Evolutionary conservation across 2,888 invertebrate genomes (phyloP).

Genomic region (Drosophila mettleri): DNA sequence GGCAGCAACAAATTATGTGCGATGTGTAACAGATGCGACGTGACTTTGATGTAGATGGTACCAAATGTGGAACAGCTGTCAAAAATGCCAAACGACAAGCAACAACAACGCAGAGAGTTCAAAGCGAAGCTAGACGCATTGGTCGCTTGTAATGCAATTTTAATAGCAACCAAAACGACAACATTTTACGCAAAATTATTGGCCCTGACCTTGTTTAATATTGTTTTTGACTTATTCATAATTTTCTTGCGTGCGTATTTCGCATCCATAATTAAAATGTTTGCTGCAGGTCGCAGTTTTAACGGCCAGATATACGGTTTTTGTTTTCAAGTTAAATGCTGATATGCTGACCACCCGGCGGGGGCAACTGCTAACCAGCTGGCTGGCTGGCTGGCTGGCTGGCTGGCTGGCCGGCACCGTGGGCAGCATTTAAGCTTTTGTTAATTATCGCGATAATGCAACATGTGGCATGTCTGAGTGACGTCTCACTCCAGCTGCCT

Average conservation of each 20-base stretch:
- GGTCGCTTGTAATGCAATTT: constrained; percentile 58
- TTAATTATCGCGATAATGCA: constrained; percentile 82
- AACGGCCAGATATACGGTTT: constrained; percentile 44
- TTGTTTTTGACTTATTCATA: constrained; percentile 25
- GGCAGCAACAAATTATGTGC: constrained; percentile 49
- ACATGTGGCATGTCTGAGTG: constrained; percentile 43
- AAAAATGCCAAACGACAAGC: constrained; percentile 32
- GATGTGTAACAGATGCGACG: constrained; percentile 63
- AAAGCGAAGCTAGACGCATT: constrained; percentile 12
- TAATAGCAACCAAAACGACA: constrained; percentile 36
- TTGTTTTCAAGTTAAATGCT: constrained; percentile 19
- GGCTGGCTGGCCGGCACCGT: constrained; percentile 16
- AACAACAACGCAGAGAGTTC: background rate
- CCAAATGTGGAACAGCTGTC: constrained; percentile 70
- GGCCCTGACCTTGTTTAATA: constrained; percentile 58
- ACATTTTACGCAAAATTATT: constrained; percentile 36
- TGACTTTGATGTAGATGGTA: constrained; percentile 68
- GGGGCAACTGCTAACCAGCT: constrained; percentile 6
- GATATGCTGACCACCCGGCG: constrained; percentile 43
- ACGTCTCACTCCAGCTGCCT: constrained; percentile 14
- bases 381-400: background rate
- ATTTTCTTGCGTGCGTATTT: constrained; percentile 48
- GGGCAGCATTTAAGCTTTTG: constrained; percentile 55
- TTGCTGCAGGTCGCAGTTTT: constrained; percentile 70
- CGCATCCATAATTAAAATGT: constrained; percentile 77